Conservation (phyloP, 1,140 invertebrate species). For the Mycetomoellerius zeteki region DNA sequence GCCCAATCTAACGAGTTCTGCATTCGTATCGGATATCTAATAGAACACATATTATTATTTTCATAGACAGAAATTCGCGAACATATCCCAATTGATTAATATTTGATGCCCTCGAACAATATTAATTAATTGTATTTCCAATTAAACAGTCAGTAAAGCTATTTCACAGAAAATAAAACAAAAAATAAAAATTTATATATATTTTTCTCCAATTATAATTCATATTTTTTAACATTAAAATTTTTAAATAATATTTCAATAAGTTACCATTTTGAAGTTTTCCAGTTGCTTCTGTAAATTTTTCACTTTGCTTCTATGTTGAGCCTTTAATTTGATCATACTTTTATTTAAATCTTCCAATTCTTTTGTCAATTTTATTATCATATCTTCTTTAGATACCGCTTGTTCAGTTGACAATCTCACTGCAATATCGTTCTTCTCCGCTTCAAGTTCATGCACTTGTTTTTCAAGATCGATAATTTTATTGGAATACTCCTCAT, state of each 20-base stretch:
- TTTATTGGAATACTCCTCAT: constrained; percentile 80
- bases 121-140: not conserved
- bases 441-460: constrained; percentile 79
- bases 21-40: constrained; percentile 89
- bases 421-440: constrained; percentile 76
- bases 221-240: not conserved
- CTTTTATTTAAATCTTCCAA: constrained; percentile 93
- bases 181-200: not conserved
- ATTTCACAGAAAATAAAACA: not conserved
- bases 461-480: constrained; percentile 78
- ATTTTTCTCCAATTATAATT: not conserved
- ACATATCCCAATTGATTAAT: constrained; percentile 9
- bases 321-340: constrained; percentile 94
- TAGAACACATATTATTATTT: constrained; percentile 54
- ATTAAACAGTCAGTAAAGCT: constrained; percentile 23
- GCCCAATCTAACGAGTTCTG: constrained; percentile 91
- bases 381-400: constrained; percentile 85
- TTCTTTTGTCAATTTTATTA: constrained; percentile 89
- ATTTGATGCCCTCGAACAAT: not conserved
- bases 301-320: constrained; percentile 93
- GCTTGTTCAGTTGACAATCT: constrained; percentile 71
- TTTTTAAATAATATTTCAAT: not conserved
- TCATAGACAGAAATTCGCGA: constrained; percentile 13
- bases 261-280: constrained; percentile 90
- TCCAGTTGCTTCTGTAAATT: constrained; percentile 94